Evolutionary conservation across 1,140 invertebrate genomes (phyloP).

Genomic region (Agrilus planipennis): DNA sequence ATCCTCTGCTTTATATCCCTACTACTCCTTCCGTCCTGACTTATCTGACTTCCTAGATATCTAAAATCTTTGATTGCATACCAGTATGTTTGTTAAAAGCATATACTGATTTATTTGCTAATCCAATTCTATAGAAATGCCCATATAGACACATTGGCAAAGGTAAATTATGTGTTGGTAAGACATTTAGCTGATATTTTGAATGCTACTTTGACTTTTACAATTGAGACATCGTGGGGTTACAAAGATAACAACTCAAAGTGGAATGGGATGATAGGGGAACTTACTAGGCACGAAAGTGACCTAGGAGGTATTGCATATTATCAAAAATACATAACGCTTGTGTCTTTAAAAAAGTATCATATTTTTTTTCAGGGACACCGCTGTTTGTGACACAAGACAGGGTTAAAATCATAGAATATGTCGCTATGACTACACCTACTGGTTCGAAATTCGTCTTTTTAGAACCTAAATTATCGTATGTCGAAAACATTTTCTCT

Average conservation of each 20-base stretch:
- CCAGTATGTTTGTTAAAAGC: too few species aligned
- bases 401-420: constrained; percentile 44
- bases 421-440: constrained; percentile 46
- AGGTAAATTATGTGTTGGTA: constrained; percentile 48
- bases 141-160: constrained; percentile 48
- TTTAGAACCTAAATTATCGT: constrained; percentile 51
- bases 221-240: constrained; percentile 44
- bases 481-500: constrained; percentile 48
- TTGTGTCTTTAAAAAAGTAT: background rate
- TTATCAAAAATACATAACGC: background rate
- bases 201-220: constrained; percentile 43
- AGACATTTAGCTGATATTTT: constrained; percentile 41
- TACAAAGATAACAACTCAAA: constrained; percentile 30
- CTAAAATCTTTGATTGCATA: too few species aligned
- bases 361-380: constrained; percentile 34
- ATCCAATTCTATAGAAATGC: constrained; percentile 33
- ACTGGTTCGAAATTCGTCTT: constrained; percentile 51
- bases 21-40: too few species aligned
- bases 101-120: too few species aligned
- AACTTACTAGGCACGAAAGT: constrained; percentile 42
- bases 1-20: too few species aligned
- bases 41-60: too few species aligned
- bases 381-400: constrained; percentile 46
- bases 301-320: constrained; percentile 43
- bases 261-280: constrained; percentile 53